Percentiles rank a stretch among this genome's conserved stretches.
phyloP scores from a whole-genome alignment of 2,113 vertebrate genomes.

The Oostethus manadensis region DNA sequence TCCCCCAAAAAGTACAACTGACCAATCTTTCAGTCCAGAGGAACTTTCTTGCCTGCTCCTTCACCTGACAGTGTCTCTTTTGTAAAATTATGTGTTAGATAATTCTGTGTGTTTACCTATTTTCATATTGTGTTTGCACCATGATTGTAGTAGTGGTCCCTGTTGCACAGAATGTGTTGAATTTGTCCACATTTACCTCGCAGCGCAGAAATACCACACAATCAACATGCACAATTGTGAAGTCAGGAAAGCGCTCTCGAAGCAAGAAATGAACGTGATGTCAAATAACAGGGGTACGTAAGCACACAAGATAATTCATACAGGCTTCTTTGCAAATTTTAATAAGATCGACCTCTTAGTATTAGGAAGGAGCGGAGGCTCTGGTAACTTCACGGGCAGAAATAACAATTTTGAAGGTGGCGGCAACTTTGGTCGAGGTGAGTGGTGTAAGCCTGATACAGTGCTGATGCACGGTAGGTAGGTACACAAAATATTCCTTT shows the following conservation, averaged over 20 bases:
- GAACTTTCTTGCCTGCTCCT: too few species aligned
- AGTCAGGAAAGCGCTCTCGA: constrained; percentile 95
- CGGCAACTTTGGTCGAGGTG: constrained; percentile 80
- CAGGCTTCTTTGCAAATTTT: background rate
- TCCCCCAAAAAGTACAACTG: too few species aligned
- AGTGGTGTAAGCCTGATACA: constrained; percentile 47
- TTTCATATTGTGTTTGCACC: too few species aligned
- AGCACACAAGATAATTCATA: constrained; percentile 34
- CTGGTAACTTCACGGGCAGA: constrained; percentile 90
- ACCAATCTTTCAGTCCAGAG: too few species aligned
- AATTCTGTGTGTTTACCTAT: too few species aligned
- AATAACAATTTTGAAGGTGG: constrained; percentile 83
- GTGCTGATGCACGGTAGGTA: too few species aligned
- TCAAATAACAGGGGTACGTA: constrained; percentile 91
- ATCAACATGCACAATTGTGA: constrained; percentile 98
- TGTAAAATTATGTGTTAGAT: too few species aligned
- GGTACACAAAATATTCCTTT: too few species aligned
- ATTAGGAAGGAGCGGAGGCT: constrained; percentile 79
- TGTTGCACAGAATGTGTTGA: background rate
- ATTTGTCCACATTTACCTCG: constrained; percentile 1
- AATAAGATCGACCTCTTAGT: background rate
- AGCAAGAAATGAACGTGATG: constrained; percentile 93
- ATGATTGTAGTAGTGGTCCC: too few species aligned
- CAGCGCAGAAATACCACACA: constrained; percentile 96
- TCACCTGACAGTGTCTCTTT: too few species aligned